Conservation (phyloP, 1,140 invertebrate species). For the Zaprionus capensis region DNA sequence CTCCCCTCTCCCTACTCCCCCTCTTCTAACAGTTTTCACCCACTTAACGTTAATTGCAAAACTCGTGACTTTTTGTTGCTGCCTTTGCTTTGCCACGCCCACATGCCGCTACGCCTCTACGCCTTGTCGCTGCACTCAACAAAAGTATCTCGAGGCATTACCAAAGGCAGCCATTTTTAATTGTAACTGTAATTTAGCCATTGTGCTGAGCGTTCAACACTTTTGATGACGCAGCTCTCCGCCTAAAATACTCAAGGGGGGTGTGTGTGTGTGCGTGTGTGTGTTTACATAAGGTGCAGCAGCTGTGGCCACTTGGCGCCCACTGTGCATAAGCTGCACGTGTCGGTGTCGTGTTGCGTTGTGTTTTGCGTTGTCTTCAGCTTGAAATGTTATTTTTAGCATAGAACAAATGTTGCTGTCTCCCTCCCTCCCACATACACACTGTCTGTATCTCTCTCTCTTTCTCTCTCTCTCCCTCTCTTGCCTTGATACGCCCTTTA, state of each 20-base stretch:
- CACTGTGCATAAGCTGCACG: conserved; percentile 24
- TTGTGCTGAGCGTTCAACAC: conserved; percentile 63
- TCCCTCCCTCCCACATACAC: background rate
- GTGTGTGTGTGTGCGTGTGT: conserved; percentile 1
- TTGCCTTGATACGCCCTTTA: background rate
- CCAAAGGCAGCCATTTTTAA: conserved; percentile 68
- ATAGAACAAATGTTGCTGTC: conserved; percentile 24
- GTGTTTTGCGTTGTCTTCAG: conserved; percentile 27
- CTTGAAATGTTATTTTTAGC: conserved; percentile 53
- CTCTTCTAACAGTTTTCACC: background rate
- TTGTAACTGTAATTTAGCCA: conserved; percentile 83
- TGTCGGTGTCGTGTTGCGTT: conserved; percentile 45
- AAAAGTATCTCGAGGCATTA: conserved; percentile 54
- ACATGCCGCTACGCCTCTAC: conserved; percentile 14
- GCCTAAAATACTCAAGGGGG: conserved; percentile 13
- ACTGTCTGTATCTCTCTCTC: background rate
- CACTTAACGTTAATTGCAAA: conserved; percentile 74
- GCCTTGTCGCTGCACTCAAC: conserved; percentile 40
- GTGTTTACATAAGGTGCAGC: conserved; percentile 10
- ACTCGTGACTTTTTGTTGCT: conserved; percentile 43
- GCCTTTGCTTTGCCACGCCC: conserved; percentile 15
- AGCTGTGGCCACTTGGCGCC: conserved; percentile 24
- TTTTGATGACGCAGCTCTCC: conserved; percentile 73
- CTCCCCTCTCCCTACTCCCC: background rate
- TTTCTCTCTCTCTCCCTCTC: background rate